phyloP scores from a whole-genome alignment of 2,113 vertebrate species.

The Bubo scandiacus region DNA sequence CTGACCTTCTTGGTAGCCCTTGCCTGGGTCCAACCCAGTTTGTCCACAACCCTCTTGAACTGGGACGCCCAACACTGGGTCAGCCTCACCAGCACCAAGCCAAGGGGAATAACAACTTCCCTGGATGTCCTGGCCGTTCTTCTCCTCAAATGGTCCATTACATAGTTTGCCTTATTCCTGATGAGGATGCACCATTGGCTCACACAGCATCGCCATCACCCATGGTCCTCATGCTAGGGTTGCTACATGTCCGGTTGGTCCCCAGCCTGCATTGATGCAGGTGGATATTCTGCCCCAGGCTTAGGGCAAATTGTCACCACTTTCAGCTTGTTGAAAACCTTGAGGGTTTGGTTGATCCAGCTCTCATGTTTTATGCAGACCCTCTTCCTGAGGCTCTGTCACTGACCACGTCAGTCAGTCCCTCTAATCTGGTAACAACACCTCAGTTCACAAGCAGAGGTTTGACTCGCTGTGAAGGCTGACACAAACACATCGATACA shows the following conservation, averaged over 20 bases:
- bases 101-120: background rate
- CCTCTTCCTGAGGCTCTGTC: background rate
- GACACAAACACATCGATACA: background rate
- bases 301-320: background rate
- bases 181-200: background rate
- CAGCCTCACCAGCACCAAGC: background rate
- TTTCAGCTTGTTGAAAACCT: background rate
- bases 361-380: background rate
- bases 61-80: background rate
- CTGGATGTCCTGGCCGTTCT: background rate
- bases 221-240: background rate
- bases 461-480: background rate
- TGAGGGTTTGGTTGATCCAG: background rate
- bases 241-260: accelerated
- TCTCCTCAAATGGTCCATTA: background rate
- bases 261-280: background rate
- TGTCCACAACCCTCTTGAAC: background rate
- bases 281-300: background rate
- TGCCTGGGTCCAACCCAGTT: background rate
- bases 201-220: background rate
- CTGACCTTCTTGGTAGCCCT: background rate
- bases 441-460: background rate
- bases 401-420: background rate
- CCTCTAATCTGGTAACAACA: background rate
- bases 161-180: background rate